Evolutionary conservation across 2,888 invertebrate species (phyloP), one percentile per base, ranked within the genome.

Genomic region (Drosophila fulvimacula): DNA sequence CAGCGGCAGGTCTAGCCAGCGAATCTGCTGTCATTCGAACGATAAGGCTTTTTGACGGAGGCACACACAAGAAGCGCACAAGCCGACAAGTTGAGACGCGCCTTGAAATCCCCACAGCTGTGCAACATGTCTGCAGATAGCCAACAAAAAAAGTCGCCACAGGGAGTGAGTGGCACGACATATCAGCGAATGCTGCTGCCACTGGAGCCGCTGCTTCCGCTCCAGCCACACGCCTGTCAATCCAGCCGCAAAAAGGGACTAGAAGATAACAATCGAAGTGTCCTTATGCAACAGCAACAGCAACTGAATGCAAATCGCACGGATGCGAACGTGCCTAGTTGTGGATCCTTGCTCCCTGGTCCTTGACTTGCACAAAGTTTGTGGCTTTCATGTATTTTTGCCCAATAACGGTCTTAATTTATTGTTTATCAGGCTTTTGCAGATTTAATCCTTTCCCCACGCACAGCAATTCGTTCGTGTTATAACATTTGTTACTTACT

Each of bases 11-110:
- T 30, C 68, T 57, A 44, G 51, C 58, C 63, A 76, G 58, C 58
- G 76, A 69, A 81, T 72, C 56, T 65, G 64, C 73, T 86, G 82
- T 75, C 87, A 81, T 58, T 78, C 59, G 69, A 84, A 81, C 69
- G 87, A 87, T 82, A 82, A 81, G 70, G 67, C 82, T 72, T 71
- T 77, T 77, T 83, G 70, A 79, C 73, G 79, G 70, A 63, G 70
- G 69, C 66, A 56, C 66, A 75, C 64, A 56, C 64, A 73, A 76
- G 69, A 56, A 63, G 69, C 66, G 53, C 66, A 75, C 62, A 70
- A 68, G 73, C 70, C 66, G 65, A 76, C 67, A 67, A 74, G 72
- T 73, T 64, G 34, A 79, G 75, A 67, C 68, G 67, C 67, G 56
- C 63, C 62, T 15, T 60, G 69, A 70, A 69, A 52, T 52, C 63